phyloP scores from a whole-genome alignment of 2,113 vertebrate species.

The Scolopax mira region DNA sequence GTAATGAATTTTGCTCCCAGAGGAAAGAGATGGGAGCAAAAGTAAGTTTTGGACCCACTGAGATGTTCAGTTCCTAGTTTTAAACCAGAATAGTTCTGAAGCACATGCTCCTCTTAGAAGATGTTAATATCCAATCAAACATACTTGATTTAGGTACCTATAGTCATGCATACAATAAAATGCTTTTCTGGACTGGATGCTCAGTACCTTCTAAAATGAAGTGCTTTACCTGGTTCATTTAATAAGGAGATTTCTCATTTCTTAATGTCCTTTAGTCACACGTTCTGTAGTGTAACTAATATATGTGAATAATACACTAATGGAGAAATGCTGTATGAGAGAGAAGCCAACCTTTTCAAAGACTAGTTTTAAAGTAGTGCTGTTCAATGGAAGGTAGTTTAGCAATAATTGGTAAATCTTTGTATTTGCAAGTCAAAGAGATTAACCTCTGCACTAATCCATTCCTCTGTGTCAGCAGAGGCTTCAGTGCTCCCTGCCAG shows the following conservation, averaged over 20 bases:
- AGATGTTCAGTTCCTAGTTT: not conserved
- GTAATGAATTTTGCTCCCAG: too few relatives aligned
- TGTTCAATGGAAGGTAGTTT: not conserved
- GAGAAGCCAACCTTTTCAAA: not conserved
- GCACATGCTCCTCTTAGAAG: not conserved
- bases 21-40: not conserved
- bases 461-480: not conserved
- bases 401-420: not conserved
- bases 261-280: not conserved
- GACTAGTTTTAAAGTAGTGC: not conserved
- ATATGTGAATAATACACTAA: not conserved
- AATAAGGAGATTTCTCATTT: not conserved
- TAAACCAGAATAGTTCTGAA: not conserved
- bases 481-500: not conserved
- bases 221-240: not conserved
- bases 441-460: not conserved
- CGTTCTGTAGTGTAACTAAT: not conserved
- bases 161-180: not conserved
- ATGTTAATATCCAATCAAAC: not conserved
- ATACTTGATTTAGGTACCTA: not conserved
- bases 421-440: not conserved
- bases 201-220: not conserved
- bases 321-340: not conserved
- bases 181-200: not conserved
- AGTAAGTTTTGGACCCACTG: not conserved